Conservation (phyloP, 1,140 invertebrate genomes). For the Anastrepha obliqua region DNA sequence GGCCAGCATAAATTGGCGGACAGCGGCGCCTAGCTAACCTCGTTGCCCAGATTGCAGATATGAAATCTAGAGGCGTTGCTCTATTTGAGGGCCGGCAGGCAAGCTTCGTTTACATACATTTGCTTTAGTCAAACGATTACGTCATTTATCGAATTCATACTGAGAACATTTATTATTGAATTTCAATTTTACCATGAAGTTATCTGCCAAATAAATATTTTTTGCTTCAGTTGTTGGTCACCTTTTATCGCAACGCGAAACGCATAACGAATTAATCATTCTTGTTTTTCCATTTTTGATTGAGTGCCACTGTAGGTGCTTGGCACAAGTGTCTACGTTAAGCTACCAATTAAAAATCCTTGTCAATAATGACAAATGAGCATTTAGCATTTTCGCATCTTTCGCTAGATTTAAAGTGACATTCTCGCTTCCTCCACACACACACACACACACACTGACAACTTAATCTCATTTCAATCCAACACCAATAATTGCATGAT, state of each 20-base stretch:
- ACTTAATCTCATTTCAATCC: neutral
- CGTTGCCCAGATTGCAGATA: too few species aligned
- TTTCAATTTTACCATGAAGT: neutral
- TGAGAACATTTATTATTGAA: neutral
- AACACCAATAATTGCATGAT: neutral
- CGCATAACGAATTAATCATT: neutral
- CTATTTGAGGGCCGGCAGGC: too few species aligned
- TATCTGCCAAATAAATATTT: neutral
- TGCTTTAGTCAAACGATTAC: neutral
- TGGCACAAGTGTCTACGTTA: neutral
- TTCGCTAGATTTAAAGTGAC: neutral
- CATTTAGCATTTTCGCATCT: conserved; percentile 12
- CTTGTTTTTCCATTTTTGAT: too few species aligned
- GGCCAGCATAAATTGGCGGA: too few species aligned
- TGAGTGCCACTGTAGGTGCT: neutral
- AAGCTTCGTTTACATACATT: too few species aligned
- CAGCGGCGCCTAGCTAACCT: too few species aligned
- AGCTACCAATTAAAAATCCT: conserved; percentile 15
- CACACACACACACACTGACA: neutral
- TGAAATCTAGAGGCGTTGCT: too few species aligned
- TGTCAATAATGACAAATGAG: conserved; percentile 46
- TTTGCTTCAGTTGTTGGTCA: neutral
- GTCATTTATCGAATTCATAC: neutral
- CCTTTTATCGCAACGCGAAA: too few species aligned
- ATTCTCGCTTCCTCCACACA: neutral